Evolutionary conservation across 1,140 invertebrate genomes (phyloP).

Genomic region (Drosophila obscura): DNA sequence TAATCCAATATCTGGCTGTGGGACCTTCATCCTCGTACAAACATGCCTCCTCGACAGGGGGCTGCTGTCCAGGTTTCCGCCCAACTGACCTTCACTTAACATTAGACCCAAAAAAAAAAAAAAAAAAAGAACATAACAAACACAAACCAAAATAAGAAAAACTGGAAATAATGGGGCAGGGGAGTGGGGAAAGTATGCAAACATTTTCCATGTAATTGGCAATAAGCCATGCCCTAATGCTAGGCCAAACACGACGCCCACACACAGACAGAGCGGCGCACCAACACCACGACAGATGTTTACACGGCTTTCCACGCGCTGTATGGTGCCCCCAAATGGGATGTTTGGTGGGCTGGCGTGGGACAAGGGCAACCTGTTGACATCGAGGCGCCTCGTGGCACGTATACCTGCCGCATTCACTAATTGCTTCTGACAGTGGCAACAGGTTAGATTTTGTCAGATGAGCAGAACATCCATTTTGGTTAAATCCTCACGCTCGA

Average conservation of each 20-base stretch:
- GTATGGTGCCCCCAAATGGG: too few species aligned
- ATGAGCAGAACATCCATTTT: slow-evolving; percentile 57
- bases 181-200: slow-evolving; percentile 43
- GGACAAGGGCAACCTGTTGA: slow-evolving; percentile 66
- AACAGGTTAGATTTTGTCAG: slow-evolving; percentile 66
- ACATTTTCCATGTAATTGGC: slow-evolving; percentile 66
- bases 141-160: slow-evolving; percentile 16
- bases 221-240: slow-evolving; percentile 59
- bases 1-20: too few species aligned
- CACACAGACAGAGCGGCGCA: slow-evolving; percentile 14
- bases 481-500: slow-evolving; percentile 45
- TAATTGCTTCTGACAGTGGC: slow-evolving; percentile 75
- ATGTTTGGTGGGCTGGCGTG: too few species aligned
- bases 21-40: slow-evolving; percentile 24
- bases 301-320: slow-evolving; percentile 36
- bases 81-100: slow-evolving; percentile 63
- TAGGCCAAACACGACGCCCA: slow-evolving; percentile 28
- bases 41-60: slow-evolving; percentile 29
- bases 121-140: slow-evolving; percentile 21
- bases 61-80: slow-evolving; percentile 24
- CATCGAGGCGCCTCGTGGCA: slow-evolving; percentile 46
- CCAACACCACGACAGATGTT: slow-evolving; percentile 37
- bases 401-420: slow-evolving; percentile 18
- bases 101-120: slow-evolving; percentile 38
- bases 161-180: slow-evolving; percentile 1